Evolutionary conservation across 2,888 invertebrate genomes (phyloP).

Genomic region (Linyphia triangularis): DNA sequence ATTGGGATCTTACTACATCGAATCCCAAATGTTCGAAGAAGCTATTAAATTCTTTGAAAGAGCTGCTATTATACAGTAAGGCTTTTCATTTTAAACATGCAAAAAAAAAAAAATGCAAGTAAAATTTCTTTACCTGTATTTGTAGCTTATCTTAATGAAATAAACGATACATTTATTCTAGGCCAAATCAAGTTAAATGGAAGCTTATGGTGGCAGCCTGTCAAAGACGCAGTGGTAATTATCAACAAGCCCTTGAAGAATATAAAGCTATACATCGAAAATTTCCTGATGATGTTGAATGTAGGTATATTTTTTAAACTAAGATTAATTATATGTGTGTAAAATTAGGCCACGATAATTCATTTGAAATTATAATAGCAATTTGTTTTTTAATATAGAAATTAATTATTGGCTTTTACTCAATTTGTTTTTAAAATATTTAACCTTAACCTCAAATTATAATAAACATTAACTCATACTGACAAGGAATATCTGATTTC

Average conservation of each 20-base stretch:
- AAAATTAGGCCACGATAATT: no score
- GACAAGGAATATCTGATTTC: no score
- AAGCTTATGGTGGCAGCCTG: conserved; percentile 92
- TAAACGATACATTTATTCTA: conserved; percentile 75
- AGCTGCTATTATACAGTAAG: conserved; percentile 85
- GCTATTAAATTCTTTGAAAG: conserved; percentile 90
- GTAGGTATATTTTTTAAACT: conserved; percentile 82
- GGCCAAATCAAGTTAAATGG: conserved; percentile 90
- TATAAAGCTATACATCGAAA: conserved; percentile 91
- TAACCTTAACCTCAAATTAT: no score
- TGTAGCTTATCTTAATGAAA: neutral
- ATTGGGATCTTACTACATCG: conserved; percentile 92
- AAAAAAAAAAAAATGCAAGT: neutral
- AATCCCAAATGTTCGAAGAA: conserved; percentile 92
- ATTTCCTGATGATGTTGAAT: conserved; percentile 97
- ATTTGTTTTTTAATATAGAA: no score
- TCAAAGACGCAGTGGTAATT: conserved; percentile 89
- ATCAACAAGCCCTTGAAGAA: conserved; percentile 89
- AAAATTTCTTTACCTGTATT: neutral
- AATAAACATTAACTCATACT: no score
- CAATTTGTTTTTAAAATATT: no score
- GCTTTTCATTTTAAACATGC: neutral
- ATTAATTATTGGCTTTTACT: no score
- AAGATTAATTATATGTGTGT: no score
- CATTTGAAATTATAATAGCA: no score